Percentiles rank a stretch among this genome's conserved stretches.
These are phyloP conservation scores for Aphelenchoides fujianensis DNA, from an alignment of 1,140 invertebrate species.

Conservation along the genomic window DNA sequence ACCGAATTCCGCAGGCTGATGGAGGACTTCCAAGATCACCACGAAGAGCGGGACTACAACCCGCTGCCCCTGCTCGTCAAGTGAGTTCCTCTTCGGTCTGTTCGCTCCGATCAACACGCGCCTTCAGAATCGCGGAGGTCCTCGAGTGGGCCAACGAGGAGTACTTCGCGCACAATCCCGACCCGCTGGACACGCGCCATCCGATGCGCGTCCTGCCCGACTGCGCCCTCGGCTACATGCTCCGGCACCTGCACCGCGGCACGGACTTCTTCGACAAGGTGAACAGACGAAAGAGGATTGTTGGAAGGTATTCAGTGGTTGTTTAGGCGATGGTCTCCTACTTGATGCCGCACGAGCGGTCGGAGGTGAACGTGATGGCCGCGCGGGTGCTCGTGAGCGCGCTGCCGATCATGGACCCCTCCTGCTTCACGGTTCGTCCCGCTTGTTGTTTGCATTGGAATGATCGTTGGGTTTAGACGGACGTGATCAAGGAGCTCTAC, in stretches of 20 bases:
- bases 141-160: slow-evolving; percentile 43
- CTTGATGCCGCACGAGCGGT: slow-evolving; percentile 32
- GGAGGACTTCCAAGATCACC: slow-evolving; percentile 35
- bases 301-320: slow-evolving; percentile 18
- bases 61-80: slow-evolving; percentile 27
- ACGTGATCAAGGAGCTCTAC: slow-evolving; percentile 37
- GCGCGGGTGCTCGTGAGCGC: slow-evolving; percentile 34
- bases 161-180: slow-evolving; percentile 44
- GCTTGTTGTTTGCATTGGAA: slow-evolving; percentile 23
- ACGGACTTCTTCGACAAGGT: slow-evolving; percentile 44
- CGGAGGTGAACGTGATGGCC: slow-evolving; percentile 38
- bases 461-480: slow-evolving; percentile 33
- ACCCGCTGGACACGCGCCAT: slow-evolving; percentile 36
- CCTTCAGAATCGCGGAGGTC: slow-evolving; percentile 40
- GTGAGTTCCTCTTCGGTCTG: slow-evolving; percentile 25
- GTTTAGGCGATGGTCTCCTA: slow-evolving; percentile 45
- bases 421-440: slow-evolving; percentile 22
- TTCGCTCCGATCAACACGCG: not conserved
- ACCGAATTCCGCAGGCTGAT: slow-evolving; percentile 30
- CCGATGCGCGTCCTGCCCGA: slow-evolving; percentile 37
- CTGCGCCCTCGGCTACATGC: slow-evolving; percentile 39
- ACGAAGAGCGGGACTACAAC: slow-evolving; percentile 34
- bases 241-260: slow-evolving; percentile 24
- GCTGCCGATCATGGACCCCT: slow-evolving; percentile 34
- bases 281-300: too few relatives aligned